A percentile compares a stretch with the other conserved stretches of the same genome.
phyloP scores from a whole-genome alignment of 2,888 invertebrate genomes.

The Panopea generosa region DNA sequence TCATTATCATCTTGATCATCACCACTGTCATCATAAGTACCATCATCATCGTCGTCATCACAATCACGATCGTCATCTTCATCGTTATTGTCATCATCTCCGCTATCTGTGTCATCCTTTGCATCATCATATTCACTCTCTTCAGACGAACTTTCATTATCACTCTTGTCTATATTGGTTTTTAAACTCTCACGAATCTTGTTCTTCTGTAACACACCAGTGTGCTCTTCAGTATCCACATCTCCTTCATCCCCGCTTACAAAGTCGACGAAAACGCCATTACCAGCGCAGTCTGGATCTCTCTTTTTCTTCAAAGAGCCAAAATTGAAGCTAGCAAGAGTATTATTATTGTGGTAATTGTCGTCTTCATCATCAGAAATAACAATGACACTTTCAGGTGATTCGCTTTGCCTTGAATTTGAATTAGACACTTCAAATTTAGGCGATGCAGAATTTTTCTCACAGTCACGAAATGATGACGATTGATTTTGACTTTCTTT shows the following conservation, averaged over 20 bases:
- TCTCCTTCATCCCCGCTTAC: too few relatives aligned
- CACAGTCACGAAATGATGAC: too few relatives aligned
- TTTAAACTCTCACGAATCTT: too few relatives aligned
- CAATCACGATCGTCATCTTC: slow-evolving; percentile 7
- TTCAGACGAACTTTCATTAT: slow-evolving; percentile 5
- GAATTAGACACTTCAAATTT: too few relatives aligned
- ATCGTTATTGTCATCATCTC: slow-evolving; percentile 12
- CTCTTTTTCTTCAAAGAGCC: neutral
- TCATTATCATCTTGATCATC: slow-evolving; percentile 2
- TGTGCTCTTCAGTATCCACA: too few relatives aligned
- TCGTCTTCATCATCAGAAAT: slow-evolving; percentile 29
- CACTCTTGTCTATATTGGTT: neutral
- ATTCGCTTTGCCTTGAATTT: too few relatives aligned
- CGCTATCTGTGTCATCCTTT: neutral
- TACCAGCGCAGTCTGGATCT: too few relatives aligned
- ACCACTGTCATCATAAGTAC: slow-evolving; percentile 6
- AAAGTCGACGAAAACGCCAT: too few relatives aligned
- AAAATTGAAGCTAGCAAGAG: slow-evolving; percentile 18
- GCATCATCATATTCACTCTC: slow-evolving; percentile 7
- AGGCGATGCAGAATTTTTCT: too few relatives aligned
- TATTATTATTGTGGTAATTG: neutral
- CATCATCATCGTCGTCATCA: slow-evolving; percentile 12
- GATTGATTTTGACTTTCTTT: too few relatives aligned
- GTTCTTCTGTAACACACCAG: too few relatives aligned
- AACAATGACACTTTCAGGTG: slow-evolving; percentile 3